Evolutionary conservation across 23 tunicate genomes (phyloP).

Genomic region (Clavelina lepadiformis): DNA sequence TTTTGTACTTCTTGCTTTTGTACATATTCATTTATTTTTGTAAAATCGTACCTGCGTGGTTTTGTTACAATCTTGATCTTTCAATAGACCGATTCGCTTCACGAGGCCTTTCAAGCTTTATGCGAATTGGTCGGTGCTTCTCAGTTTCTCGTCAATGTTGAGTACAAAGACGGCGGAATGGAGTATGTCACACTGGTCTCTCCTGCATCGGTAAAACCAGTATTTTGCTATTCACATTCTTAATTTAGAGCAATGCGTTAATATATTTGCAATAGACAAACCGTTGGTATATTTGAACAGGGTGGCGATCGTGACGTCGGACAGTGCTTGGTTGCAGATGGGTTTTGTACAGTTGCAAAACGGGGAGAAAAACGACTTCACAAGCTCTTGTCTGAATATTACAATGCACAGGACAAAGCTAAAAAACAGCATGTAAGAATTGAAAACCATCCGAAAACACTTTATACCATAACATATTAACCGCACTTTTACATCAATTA

Average conservation of each 20-base stretch:
- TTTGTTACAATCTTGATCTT: background rate
- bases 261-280: background rate
- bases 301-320: conserved; percentile 67
- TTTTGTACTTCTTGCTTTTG: background rate
- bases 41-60: background rate
- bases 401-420: conserved; percentile 69
- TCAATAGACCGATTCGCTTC: conserved; percentile 43
- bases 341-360: conserved; percentile 83
- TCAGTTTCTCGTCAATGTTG: conserved; percentile 58
- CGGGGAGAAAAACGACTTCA: conserved; percentile 57
- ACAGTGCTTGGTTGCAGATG: conserved; percentile 53
- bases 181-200: conserved; percentile 67
- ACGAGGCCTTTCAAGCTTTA: conserved; percentile 62
- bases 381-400: conserved; percentile 52
- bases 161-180: conserved; percentile 58
- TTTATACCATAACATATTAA: background rate
- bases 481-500: background rate
- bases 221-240: no score
- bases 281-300: background rate
- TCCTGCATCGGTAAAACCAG: no score
- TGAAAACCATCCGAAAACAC: background rate
- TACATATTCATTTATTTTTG: background rate
- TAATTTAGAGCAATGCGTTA: no score
- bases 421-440: conserved; percentile 83
- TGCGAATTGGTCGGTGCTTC: conserved; percentile 44